phyloP scores from a whole-genome alignment of 2,113 vertebrate species.

The Pao palembangensis region DNA sequence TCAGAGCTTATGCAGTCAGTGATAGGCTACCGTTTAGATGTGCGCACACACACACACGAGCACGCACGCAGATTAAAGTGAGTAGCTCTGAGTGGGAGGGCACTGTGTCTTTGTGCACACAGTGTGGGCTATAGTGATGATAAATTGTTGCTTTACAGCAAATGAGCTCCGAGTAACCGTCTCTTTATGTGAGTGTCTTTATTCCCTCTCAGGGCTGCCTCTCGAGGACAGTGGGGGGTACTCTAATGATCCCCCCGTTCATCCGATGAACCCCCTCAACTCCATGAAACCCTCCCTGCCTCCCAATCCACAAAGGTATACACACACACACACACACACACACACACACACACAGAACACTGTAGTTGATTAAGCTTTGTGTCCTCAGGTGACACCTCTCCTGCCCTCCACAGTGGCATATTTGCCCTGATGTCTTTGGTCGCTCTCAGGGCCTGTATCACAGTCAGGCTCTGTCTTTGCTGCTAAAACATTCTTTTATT shows the following conservation, averaged over 20 bases:
- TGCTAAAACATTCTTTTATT: not conserved
- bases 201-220: conserved; percentile 57
- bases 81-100: conserved; percentile 50
- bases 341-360: not conserved
- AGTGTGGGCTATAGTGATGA: conserved; percentile 43
- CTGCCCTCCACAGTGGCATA: not conserved
- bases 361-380: not conserved
- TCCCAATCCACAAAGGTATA: conserved; percentile 87
- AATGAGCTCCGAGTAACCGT: conserved; percentile 39
- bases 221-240: conserved; percentile 62
- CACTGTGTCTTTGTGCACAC: conserved; percentile 43
- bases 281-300: conserved; percentile 93
- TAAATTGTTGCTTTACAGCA: conserved; percentile 51
- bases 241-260: conserved; percentile 69
- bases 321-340: conserved; percentile 26
- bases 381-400: conserved; percentile 32
- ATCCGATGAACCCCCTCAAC: conserved; percentile 91
- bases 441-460: not conserved
- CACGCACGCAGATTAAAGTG: conserved; percentile 44
- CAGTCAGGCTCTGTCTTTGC: not conserved
- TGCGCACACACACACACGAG: conserved; percentile 28
- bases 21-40: conserved; percentile 59
- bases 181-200: conserved; percentile 16
- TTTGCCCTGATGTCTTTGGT: not conserved
- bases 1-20: conserved; percentile 56